phyloP scores from a whole-genome alignment of 2,888 invertebrate species.

The Hemithea aestivaria region DNA sequence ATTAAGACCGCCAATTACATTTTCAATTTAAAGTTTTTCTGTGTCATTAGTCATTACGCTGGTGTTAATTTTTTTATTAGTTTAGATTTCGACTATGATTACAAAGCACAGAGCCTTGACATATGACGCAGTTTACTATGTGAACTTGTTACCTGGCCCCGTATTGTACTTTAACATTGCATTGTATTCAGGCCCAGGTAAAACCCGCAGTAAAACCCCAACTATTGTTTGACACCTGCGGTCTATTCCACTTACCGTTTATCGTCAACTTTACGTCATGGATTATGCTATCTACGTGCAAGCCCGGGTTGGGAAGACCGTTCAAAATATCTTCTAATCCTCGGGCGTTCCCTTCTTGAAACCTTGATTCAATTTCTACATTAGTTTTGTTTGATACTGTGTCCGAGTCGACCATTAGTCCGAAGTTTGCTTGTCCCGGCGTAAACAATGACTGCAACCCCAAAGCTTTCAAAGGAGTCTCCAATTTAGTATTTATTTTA shows the following conservation, averaged over 20 bases:
- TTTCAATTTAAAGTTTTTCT: too few species aligned
- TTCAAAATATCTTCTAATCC: slow-evolving; percentile 41
- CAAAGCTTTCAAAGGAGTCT: slow-evolving; percentile 72
- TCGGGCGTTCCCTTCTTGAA: slow-evolving; percentile 32
- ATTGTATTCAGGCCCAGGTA: slow-evolving; percentile 2
- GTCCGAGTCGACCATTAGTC: slow-evolving; percentile 73
- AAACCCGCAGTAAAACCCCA: slow-evolving; percentile 13
- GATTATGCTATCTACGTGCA: slow-evolving; percentile 81
- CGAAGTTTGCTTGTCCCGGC: slow-evolving; percentile 81
- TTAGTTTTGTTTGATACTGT: slow-evolving; percentile 37
- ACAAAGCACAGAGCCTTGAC: too few species aligned
- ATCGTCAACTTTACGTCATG: slow-evolving; percentile 83
- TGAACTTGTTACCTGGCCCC: too few species aligned
- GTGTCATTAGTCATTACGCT: too few species aligned
- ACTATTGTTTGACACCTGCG: slow-evolving; percentile 3
- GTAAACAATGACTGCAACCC: slow-evolving; percentile 83
- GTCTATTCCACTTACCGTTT: slow-evolving; percentile 51
- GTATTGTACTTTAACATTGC: too few species aligned
- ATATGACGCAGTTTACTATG: too few species aligned
- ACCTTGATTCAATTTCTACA: slow-evolving; percentile 42
- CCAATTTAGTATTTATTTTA: slow-evolving; percentile 77
- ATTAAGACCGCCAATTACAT: too few species aligned
- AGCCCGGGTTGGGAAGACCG: slow-evolving; percentile 75
- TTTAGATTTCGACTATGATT: too few species aligned
- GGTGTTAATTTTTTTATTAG: too few species aligned